Evolutionary conservation across 2,113 vertebrate species (phyloP), one percentile per base, ranked within the genome.

Genomic region (Arvicanthis niloticus): DNA sequence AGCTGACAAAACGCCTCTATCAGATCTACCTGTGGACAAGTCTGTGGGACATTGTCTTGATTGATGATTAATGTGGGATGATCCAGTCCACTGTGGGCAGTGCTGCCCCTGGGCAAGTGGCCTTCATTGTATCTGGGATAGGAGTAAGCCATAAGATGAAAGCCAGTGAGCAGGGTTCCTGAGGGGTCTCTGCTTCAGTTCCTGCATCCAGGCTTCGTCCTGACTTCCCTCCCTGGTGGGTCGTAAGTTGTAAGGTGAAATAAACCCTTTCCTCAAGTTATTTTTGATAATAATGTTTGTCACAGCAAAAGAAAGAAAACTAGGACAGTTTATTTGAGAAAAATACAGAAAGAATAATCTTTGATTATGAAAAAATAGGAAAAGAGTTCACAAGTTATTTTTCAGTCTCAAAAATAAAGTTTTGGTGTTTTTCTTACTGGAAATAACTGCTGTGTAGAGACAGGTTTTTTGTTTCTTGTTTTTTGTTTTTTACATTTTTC

Each of bases 351-450:
- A 60, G 34, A 21, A 16, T 42, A 19, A 37, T 24, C 2, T 56
- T 76, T 62, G 88, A 62, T 56, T 42, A 42, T 10, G 42, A 89
- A 11, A 70, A 45, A 70, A 7, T 45, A 51, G 22, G 80, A 77
- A 82, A 31, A 75, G 82, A 60, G 16, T 76, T 89, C 94, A 73
- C 29, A 94, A 51, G 37, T 88, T 84, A 94, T 31, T 87, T 72
- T 95, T 91, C 82, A 93, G 24, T 82, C 58, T 95, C 42, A 92
- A 98, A 91, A 91, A 88, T 60, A 3, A 22, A 93, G 65, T 88
- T 91, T 94, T 87, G 72, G 13, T 56, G 82, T 73, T 92, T 56
- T 82, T 51, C 19, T 82, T 89, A 68, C 53, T 40, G 65, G 72
- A 92, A 93, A 95, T 60, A 45, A 76, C 15, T 91, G 62, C 65